Evolutionary conservation across 2,113 vertebrate genomes (phyloP).

Genomic region (Chrysemys picta): DNA sequence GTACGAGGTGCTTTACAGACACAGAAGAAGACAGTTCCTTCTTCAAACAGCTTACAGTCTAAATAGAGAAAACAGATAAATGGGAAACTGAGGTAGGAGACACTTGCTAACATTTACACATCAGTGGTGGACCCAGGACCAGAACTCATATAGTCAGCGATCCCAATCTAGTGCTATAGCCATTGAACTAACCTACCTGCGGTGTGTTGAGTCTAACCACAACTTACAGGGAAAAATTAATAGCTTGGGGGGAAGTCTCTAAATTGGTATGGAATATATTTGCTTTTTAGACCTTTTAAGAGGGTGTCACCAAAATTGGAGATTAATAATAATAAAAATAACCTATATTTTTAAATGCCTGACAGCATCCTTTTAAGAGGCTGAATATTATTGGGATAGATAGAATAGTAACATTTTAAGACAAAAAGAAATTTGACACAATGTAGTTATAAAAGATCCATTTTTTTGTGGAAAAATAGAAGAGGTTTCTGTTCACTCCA

Average conservation of each 20-base stretch:
- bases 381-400: background rate
- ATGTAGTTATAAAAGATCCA: slow-evolving; percentile 44
- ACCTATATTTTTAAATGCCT: background rate
- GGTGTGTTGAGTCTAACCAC: background rate
- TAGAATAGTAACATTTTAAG: slow-evolving; percentile 39
- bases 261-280: slow-evolving; percentile 40
- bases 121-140: background rate
- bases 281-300: slow-evolving; percentile 21
- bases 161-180: background rate
- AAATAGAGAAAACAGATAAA: background rate
- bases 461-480: slow-evolving; percentile 47
- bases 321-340: background rate
- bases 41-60: background rate
- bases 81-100: background rate
- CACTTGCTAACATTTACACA: background rate
- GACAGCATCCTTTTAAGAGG: slow-evolving; percentile 29
- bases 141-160: fast-evolving
- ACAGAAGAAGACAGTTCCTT: background rate
- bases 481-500: background rate
- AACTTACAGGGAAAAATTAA: background rate
- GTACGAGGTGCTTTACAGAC: background rate
- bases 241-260: background rate
- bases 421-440: slow-evolving; percentile 52
- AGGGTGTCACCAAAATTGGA: background rate
- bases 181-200: fast-evolving